Evolutionary conservation across 2,113 vertebrate species (phyloP), one percentile per base, ranked within the genome.

Genomic region (Cochlearius cochlearius): DNA sequence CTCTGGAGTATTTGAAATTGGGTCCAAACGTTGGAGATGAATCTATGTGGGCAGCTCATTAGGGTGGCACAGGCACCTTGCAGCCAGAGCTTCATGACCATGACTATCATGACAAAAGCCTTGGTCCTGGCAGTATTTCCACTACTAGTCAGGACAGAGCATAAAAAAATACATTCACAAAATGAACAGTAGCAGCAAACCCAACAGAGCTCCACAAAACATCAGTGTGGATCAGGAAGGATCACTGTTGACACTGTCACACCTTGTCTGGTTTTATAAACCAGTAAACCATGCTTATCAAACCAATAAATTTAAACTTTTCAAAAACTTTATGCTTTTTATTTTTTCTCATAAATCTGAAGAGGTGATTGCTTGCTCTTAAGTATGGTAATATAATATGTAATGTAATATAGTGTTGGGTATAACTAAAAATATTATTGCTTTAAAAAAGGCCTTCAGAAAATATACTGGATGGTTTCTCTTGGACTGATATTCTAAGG

Each of bases 1-100:
- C 23, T 52, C 34, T 53, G 45, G 4, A 32, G 4, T 38, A 13
- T n/a, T 68, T 68, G 82, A 68, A 93, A 45, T 7, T 23, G 4
- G 18, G 32, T 68, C 52, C 52, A 71, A 34, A 67, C 2, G 0
- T 1, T 3, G 4, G 34, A 74, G 11, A 34, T n/a, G 1, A 29
- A 77, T 30, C 6, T 1, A 11, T 50, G 22, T 20, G 27, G n/a
- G 34, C 50, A 77, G 39, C 7, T 43, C 8, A 22, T 39, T 56
- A 41, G 12, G 41, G 18, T 1, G 3, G 34, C 60, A 75, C 16
- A 34, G 32, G 21, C 21, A 43, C 17, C 19, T 63, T 71, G 27
- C 25, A 49, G 27, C 8, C 12, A 94, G 36, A 80, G 22, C 15
- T 83, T 74, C 2, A 0, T 59, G 59, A 39, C 4, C 27, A 20